Evolutionary conservation across 1,140 invertebrate species (phyloP), one percentile per base, ranked within the genome.

Genomic region (Saccostrea cuccullata): DNA sequence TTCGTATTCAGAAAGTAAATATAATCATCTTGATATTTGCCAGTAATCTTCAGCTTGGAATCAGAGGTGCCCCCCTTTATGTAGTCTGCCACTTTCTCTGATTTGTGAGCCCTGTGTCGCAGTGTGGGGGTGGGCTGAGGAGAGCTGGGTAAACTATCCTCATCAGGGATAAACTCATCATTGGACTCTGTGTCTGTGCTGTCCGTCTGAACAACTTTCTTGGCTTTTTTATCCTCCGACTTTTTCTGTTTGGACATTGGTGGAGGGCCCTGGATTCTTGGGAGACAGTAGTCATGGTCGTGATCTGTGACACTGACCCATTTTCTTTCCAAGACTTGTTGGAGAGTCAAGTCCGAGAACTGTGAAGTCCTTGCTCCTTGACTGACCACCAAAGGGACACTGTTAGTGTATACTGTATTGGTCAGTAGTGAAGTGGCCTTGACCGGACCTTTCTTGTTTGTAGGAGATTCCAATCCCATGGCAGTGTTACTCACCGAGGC

Each of bases 1-100:
- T 91, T 93, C 85, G 93, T 94, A 40, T 92, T 93, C 73, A 93
- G 87, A 87, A 93, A 94, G 88, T 94, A 94, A 15, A 94, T 92
- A 91, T 92, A 94, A 85, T 94, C 91, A 86, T 94, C 92, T 88
- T 93, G 90, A 86, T 92, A 94, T 89, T 91, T 93, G 3, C 93
- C 93, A 15, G 93, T 93, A 56, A 94, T 94, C 90, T 94, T 94
- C 30, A 94, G 86, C 86, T 94, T 94, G 13, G 92, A 91, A 36
- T 92, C 93, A 70, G 90, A 91, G 70, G 82, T 89, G 5, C 89
- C 82, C 67, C 55, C 83, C 40, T 90, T 90, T 20, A 90, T 90
- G 73, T 90, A 89, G 20, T 93, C 91, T 60, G 87, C 87, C 15
- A 89, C 84, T 84, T 91, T 93, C 64, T 92, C 91, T 15, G 70